Evolutionary conservation across 2,797 vertebrate genomes (phyloP).

Genomic region (Gallinago stenura): DNA sequence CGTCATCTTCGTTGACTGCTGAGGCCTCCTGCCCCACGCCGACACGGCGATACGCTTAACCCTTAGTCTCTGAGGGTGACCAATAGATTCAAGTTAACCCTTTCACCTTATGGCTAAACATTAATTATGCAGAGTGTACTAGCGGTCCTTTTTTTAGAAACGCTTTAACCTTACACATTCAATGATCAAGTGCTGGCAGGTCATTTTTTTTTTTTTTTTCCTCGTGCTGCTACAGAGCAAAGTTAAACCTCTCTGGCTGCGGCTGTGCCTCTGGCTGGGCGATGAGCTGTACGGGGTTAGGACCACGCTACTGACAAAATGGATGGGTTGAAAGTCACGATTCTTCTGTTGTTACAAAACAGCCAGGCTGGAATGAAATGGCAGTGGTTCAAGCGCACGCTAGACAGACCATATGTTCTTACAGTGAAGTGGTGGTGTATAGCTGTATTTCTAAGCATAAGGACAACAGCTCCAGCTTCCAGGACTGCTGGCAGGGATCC

Average conservation of each 20-base stretch:
- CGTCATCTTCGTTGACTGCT: neutral
- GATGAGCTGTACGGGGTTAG: neutral
- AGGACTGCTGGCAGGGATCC: conserved; percentile 13
- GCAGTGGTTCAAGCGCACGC: conserved; percentile 21
- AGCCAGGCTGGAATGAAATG: conserved; percentile 2
- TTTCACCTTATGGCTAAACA: conserved; percentile 2
- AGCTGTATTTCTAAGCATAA: neutral
- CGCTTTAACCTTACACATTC: neutral
- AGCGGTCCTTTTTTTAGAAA: neutral
- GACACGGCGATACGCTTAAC: neutral
- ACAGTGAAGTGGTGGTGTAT: neutral
- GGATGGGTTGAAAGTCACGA: neutral
- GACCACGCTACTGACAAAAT: neutral
- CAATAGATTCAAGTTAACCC: neutral
- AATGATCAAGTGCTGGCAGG: neutral
- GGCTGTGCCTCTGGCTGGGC: neutral
- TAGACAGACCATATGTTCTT: conserved; percentile 7
- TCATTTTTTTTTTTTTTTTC: neutral
- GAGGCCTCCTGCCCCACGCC: neutral
- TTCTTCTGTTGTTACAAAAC: neutral
- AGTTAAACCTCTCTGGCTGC: neutral
- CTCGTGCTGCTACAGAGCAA: neutral
- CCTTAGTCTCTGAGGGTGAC: neutral
- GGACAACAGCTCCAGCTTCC: neutral
- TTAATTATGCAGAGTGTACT: neutral